A percentile compares a stretch with the other conserved stretches of the same genome.
These are phyloP conservation scores for Willisornis vidua DNA, from an alignment of 2,113 vertebrate species.

Conservation along the genomic window DNA sequence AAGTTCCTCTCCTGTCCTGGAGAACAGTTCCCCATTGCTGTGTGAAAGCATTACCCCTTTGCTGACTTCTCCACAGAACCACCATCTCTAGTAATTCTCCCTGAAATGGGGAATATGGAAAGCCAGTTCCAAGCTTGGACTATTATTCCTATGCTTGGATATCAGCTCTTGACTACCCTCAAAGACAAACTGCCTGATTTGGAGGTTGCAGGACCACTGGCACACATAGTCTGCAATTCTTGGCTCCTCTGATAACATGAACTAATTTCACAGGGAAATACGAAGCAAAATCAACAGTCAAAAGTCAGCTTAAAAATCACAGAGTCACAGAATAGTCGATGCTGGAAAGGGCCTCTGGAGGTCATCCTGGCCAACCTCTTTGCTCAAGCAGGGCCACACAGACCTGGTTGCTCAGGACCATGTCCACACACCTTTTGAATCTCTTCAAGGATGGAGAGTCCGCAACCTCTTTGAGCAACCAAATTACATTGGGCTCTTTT, in stretches of 20 bases:
- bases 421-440: background rate
- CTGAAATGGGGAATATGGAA: background rate
- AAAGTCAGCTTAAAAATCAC: background rate
- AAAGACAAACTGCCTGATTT: background rate
- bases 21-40: rapidly evolving
- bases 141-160: background rate
- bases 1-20: background rate
- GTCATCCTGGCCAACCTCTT: background rate
- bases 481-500: background rate
- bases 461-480: background rate
- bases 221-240: background rate
- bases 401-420: background rate
- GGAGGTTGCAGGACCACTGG: background rate
- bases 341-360: background rate
- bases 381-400: background rate
- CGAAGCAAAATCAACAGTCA: background rate
- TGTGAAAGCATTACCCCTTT: background rate
- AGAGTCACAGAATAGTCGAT: background rate
- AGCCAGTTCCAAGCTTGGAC: background rate
- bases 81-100: background rate
- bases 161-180: rapidly evolving
- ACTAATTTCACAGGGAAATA: background rate
- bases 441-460: background rate
- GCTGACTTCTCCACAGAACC: background rate
- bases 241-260: background rate